phyloP scores from a whole-genome alignment of 2,888 invertebrate genomes.

The Ennomos quercinarius region DNA sequence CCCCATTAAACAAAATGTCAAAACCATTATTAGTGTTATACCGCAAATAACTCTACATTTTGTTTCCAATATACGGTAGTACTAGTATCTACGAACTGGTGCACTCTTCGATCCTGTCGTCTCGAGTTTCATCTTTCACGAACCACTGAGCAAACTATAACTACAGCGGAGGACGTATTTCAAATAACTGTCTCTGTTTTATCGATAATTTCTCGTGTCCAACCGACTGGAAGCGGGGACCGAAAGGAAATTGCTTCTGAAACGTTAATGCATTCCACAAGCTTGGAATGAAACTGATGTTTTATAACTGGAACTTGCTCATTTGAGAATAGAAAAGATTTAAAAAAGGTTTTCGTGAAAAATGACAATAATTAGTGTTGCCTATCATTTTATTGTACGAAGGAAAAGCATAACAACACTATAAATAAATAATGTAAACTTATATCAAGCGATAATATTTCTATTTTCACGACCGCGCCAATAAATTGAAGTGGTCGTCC shows the following conservation, averaged over 20 bases:
- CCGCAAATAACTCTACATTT: no score
- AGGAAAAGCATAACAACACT: no score
- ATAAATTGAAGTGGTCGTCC: background rate
- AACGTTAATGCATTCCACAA: slow-evolving; percentile 33
- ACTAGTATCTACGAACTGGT: no score
- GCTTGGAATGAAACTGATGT: slow-evolving; percentile 10
- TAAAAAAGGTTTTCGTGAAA: no score
- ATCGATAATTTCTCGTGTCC: slow-evolving; percentile 28
- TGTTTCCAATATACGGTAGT: no score
- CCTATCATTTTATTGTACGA: no score
- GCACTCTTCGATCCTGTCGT: background rate
- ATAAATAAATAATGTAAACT: no score
- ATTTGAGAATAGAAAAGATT: background rate
- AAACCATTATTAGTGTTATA: no score
- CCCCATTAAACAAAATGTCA: no score
- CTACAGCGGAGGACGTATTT: slow-evolving; percentile 17
- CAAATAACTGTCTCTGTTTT: slow-evolving; percentile 36
- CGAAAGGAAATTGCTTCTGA: slow-evolving; percentile 38
- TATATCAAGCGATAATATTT: no score
- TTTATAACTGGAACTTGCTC: background rate
- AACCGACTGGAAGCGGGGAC: slow-evolving; percentile 22
- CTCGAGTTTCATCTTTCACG: slow-evolving; percentile 2
- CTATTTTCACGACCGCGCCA: no score
- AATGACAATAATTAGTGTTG: no score
- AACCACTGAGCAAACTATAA: slow-evolving; percentile 24